Evolutionary conservation across 2,888 invertebrate species (phyloP), one percentile per base, ranked within the genome.

Genomic region (Brachypalpus laphriformis): DNA sequence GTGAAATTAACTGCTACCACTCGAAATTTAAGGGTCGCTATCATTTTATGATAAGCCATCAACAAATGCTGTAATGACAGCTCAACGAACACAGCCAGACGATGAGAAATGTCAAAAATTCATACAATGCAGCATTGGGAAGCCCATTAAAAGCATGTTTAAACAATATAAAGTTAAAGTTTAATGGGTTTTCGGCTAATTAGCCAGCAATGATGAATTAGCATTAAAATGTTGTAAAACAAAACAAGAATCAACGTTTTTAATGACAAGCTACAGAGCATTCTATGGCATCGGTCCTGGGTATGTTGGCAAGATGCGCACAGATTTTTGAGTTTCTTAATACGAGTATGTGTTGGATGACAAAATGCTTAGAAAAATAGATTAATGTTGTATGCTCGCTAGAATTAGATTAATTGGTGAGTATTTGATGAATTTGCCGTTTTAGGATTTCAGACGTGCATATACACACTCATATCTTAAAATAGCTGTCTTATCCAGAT

Each of bases 111-210:
- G n/a, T 14, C 11, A 57, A 57, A 75, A 61, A 61, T 51, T 61
- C 28, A 49, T 11, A 63, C 20, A 31, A 11, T 20, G n/a, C 54
- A 63, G 34, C 5, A 63, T n/a, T n/a, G 22, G 16, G 18, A 47
- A 68, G 51, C 42, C 61, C 77, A 56, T 77, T 77, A 77, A 54
- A 28, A 56, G 42, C 42, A 70, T 63, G 45, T 77, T 77, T 56
- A 14, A 71, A 78, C 28, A 71, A 65, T 71, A 37, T 63, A 68
- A 66, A 74, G 71, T 49, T 57, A 56, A 63, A 61, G 72, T 77
- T 82, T 71, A 82, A 82, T 82, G 49, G 56, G n/a, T 56, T 56
- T 78, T 68, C 25, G 78, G 37, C 61, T 77, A 83, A 83, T 83
- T 83, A 82, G 25, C 56, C 14, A 61, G 14, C 56, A 37, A 45